Base-by-base conservation (phyloP, 2,888 invertebrate genomes). In the Chironomus riparius region DNA sequence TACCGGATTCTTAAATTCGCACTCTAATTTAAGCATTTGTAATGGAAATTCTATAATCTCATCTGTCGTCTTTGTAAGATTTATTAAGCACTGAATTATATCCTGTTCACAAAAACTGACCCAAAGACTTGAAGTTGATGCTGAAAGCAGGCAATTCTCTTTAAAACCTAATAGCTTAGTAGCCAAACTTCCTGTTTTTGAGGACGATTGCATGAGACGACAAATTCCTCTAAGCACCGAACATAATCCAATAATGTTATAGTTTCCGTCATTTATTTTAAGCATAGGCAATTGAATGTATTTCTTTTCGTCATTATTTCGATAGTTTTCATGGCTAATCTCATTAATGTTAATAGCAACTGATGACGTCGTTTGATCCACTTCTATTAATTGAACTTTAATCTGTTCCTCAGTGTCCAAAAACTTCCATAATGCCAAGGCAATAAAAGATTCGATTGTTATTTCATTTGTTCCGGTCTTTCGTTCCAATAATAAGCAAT, bases 21-120 rank as follows among this genome's bases (percentile, higher is more conserved):
- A 87, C 83, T 97, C 97, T 81, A 95, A 93, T 78, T 92, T 86
- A 0, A 90, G 86, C 71, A 96, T 82, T 80, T 90, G 89, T n/a
- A 84, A 82, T 0, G 95, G 93, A 75, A 95, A 80, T 74, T 81
- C 81, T 12, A 83, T 47, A 78, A 7, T 15, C 18, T 56, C 56
- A 18, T 56, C n/a, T 3, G 2, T 15, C 3, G 7, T 56, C 15
- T 56, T 7, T 2, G 86, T 79, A 70, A 88, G 79, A n/a, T 83
- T 80, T 77, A 87, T 86, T 0, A 91, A 83, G 1, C 90, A 87
- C 74, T 85, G 82, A 12, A 92, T 87, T 65, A 95, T 85, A 81
- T 95, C 93, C 3, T 92, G 87, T 86, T 97, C 97, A 86, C 97
- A 97, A 82, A 95, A 95, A 80, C 91, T 92, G 0, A 96, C 97